Conservation (phyloP, 2,113 vertebrate species). For the Myodes glareolus region DNA sequence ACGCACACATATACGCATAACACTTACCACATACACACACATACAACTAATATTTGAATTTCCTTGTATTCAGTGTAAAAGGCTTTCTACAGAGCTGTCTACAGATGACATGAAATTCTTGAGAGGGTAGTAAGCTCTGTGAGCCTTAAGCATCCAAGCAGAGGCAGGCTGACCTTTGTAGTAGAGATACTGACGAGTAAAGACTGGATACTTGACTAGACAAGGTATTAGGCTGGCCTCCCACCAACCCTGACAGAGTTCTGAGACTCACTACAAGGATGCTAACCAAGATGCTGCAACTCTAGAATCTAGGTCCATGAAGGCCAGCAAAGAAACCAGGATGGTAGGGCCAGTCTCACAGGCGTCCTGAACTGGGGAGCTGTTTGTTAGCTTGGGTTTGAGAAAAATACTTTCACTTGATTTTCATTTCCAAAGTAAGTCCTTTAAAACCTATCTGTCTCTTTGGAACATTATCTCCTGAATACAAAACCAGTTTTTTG, state of each 20-base stretch:
- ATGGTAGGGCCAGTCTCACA: background rate
- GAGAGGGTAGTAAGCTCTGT: background rate
- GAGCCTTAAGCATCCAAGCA: background rate
- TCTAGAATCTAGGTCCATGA: background rate
- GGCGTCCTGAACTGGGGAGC: background rate
- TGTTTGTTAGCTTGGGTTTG: background rate
- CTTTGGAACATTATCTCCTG: conserved; percentile 67
- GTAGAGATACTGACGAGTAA: background rate
- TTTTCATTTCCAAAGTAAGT: conserved; percentile 65
- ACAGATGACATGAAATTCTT: background rate
- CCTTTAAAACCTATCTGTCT: conserved; percentile 66
- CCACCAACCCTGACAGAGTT: background rate
- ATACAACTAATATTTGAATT: background rate
- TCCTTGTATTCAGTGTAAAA: conserved; percentile 5
- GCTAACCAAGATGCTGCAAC: background rate
- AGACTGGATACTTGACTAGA: background rate
- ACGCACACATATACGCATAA: background rate
- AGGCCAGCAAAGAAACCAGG: background rate
- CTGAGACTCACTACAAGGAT: background rate
- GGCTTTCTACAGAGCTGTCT: background rate
- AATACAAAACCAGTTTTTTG: conserved; percentile 59
- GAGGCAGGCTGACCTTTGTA: background rate
- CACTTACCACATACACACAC: background rate
- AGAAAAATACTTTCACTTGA: conserved; percentile 3
- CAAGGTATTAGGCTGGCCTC: background rate